These are phyloP conservation scores for Alouatta palliata DNA, from an alignment of 2,113 vertebrate species.

Conservation along the genomic window DNA sequence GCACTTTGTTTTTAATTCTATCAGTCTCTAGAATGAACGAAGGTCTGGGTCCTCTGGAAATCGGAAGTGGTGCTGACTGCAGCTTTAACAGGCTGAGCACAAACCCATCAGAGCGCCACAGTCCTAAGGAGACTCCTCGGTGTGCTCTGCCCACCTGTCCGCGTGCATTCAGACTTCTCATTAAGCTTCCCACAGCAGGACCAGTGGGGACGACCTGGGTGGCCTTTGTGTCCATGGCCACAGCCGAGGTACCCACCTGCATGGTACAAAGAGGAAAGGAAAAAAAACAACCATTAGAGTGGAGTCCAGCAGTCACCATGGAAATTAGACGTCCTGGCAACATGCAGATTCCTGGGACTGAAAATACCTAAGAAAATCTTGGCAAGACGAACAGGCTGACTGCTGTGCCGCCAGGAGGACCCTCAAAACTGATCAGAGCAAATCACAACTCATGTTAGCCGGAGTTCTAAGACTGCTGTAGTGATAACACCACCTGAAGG, in stretches of 20 bases:
- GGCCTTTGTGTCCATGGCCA: conserved; percentile 94
- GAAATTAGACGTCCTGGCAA: background rate
- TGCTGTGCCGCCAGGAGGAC: background rate
- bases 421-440: background rate
- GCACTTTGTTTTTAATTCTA: conserved; percentile 67
- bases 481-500: background rate
- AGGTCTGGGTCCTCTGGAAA: background rate
- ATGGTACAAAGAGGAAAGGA: background rate
- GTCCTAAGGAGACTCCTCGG: conserved; percentile 87
- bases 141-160: conserved; percentile 35
- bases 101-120: conserved; percentile 87
- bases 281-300: background rate
- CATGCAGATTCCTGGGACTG: background rate
- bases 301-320: background rate
- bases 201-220: conserved; percentile 94
- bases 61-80: background rate
- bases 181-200: conserved; percentile 92
- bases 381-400: accelerated
- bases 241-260: conserved; percentile 97
- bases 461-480: background rate
- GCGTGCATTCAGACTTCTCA: conserved; percentile 88
- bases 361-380: background rate
- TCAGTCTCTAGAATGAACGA: conserved; percentile 17
- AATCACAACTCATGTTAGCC: background rate
- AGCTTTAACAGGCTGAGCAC: background rate